Percentiles rank a stretch among this genome's conserved stretches.
These are phyloP conservation scores for Chymomyza caudatula DNA, from an alignment of 2,888 invertebrate genomes.

Conservation along the genomic window DNA sequence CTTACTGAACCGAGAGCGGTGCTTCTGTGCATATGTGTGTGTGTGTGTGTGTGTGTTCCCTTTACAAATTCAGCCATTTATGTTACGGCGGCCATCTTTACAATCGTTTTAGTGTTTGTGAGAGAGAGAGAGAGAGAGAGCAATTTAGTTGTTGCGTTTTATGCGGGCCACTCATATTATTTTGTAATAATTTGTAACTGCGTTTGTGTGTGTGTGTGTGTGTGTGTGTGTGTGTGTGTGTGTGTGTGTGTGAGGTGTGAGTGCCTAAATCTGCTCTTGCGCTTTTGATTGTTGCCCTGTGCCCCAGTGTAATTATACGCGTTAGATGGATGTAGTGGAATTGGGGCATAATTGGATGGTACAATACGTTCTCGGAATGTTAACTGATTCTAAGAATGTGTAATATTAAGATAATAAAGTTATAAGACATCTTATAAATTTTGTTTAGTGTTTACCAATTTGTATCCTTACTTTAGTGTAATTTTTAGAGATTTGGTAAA, in stretches of 20 bases:
- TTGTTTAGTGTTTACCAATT: too few species aligned
- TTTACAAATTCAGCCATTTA: constrained; percentile 64
- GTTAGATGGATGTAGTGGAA: constrained; percentile 7
- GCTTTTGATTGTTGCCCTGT: neutral
- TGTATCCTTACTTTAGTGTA: too few species aligned
- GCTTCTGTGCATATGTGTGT: constrained; percentile 10
- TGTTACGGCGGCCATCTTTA: constrained; percentile 69
- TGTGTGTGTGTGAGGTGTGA: constrained; percentile 50
- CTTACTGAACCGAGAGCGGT: neutral
- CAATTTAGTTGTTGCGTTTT: constrained; percentile 4
- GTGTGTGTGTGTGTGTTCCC: constrained; percentile 34
- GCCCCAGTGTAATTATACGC: neutral
- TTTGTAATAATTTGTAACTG: constrained; percentile 8
- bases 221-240: constrained; percentile 38
- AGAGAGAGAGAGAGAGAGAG: constrained; percentile 2
- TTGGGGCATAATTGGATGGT: neutral
- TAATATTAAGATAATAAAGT: too few species aligned
- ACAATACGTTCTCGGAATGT: neutral
- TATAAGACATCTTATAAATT: too few species aligned
- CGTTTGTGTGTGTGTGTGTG: constrained; percentile 18
- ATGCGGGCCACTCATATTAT: constrained; percentile 13
- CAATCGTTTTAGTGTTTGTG: constrained; percentile 52
- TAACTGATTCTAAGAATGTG: neutral
- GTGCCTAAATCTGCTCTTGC: neutral
- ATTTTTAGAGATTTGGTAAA: too few species aligned